Evolutionary conservation across 2,113 vertebrate genomes (phyloP).

Genomic region (Corythaixoides concolor): DNA sequence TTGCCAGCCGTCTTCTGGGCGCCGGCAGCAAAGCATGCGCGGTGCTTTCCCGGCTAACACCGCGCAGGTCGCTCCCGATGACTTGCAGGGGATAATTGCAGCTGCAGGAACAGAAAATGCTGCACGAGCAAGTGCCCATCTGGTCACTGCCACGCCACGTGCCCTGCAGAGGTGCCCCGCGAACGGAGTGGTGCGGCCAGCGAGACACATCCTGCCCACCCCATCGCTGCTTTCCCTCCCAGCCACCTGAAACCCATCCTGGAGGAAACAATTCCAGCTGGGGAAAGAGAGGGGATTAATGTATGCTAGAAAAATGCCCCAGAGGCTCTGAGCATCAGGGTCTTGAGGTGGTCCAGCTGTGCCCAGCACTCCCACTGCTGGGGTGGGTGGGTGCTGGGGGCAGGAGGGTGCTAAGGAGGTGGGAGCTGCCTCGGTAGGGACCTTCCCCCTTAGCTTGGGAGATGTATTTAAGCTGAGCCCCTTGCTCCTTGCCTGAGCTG

Average conservation of each 20-base stretch:
- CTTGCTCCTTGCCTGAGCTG: rapidly evolving
- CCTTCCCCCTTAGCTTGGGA: not conserved
- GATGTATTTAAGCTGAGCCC: not conserved
- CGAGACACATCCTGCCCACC: rapidly evolving
- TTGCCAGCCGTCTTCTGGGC: not conserved
- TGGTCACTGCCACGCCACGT: not conserved
- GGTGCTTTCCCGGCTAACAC: rapidly evolving
- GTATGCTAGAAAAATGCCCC: rapidly evolving
- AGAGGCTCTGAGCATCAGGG: not conserved
- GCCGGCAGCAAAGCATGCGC: not conserved
- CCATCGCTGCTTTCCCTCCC: not conserved
- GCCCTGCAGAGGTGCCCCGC: not conserved
- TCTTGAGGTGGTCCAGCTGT: not conserved
- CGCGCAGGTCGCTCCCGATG: not conserved
- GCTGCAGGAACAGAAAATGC: not conserved
- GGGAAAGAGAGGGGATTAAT: not conserved
- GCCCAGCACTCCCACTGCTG: not conserved
- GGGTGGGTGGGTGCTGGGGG: not conserved
- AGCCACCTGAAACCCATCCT: not conserved
- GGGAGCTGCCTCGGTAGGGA: not conserved
- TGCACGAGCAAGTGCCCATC: rapidly evolving
- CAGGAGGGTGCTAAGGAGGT: not conserved
- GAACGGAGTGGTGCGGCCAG: rapidly evolving
- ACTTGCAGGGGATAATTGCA: not conserved
- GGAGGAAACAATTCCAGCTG: not conserved